Evolutionary conservation across 2,888 invertebrate species (phyloP), one percentile per base, ranked within the genome.

Genomic region (Formica aserva): DNA sequence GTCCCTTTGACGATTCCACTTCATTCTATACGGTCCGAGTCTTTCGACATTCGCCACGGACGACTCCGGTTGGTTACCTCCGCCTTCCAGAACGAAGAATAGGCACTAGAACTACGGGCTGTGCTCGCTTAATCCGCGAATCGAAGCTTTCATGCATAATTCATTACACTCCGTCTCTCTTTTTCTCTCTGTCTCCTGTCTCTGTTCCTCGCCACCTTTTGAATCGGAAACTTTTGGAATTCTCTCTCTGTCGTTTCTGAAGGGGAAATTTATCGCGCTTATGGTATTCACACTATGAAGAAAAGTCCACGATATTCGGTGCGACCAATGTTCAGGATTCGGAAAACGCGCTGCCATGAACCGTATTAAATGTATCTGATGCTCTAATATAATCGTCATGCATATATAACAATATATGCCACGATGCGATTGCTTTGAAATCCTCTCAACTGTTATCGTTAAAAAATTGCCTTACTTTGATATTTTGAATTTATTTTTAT

Each of bases 101-200:
- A 91, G 91, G 91, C 91, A 92, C 90, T 90, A 87, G 90, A 90
- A 89, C 88, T 85, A 86, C 85, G 85, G 85, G 89, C 90, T 89
- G 91, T 90, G 92, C 93, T 90, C 92, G 91, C 91, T 93, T 94
- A 93, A 93, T 94, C 93, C 94, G 93, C 93, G 94, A 94, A 94
- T 94, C 94, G 94, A 94, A 94, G 93, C 93, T 93, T 93, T 93
- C 91, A 94, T 94, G 94, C 94, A 94, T 94, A 92, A 94, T 94
- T 94, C 94, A 94, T 92, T 91, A 88, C 87, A 89, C 85, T 86
- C 88, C 81, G 85, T 85, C 86, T 67, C 75, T 83, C 35, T 71
- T 78, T 69, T 35, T 71, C 84, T 75, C 57, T 38, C 81, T 55
- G 76, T 29, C 57, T 71, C 71, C 67, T 66, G 75, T 77, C 74